These are phyloP conservation scores for Rissa tridactyla DNA, from an alignment of 2,113 vertebrate species.

Conservation along the genomic window DNA sequence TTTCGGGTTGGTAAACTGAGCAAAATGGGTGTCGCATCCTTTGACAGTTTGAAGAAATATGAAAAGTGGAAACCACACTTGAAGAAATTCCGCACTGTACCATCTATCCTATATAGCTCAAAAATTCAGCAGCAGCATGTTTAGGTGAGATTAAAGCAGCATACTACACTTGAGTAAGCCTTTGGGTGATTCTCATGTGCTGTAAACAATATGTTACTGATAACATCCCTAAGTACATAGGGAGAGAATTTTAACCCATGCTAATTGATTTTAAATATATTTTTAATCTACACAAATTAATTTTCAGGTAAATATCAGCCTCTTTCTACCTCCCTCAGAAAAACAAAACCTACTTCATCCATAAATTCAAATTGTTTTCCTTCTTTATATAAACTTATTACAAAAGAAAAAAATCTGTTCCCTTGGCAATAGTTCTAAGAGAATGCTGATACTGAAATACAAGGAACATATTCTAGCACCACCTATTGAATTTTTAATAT, in stretches of 20 bases:
- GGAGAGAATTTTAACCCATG: not conserved
- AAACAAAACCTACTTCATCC: not conserved
- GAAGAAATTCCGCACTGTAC: not conserved
- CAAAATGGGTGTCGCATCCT: not conserved
- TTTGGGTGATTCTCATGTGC: not conserved
- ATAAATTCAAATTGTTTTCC: not conserved
- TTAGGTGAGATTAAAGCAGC: not conserved
- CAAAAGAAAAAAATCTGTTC: not conserved
- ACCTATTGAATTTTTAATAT: constrained; percentile 71
- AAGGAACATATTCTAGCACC: constrained; percentile 28
- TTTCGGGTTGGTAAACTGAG: not conserved
- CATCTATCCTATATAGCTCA: fast-evolving
- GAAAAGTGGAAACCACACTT: not conserved
- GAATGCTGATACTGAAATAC: constrained; percentile 51
- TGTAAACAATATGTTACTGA: not conserved
- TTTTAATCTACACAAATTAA: not conserved
- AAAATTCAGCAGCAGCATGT: not conserved
- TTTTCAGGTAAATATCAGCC: not conserved
- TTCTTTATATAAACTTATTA: not conserved
- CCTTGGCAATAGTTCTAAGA: not conserved
- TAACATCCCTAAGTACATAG: not conserved
- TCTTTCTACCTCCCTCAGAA: not conserved
- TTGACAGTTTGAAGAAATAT: not conserved
- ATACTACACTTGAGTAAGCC: not conserved
- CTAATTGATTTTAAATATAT: not conserved